Evolutionary conservation across 92 coral and sea anemone genomes (phyloP).

Genomic region (Actinernus sp.): DNA sequence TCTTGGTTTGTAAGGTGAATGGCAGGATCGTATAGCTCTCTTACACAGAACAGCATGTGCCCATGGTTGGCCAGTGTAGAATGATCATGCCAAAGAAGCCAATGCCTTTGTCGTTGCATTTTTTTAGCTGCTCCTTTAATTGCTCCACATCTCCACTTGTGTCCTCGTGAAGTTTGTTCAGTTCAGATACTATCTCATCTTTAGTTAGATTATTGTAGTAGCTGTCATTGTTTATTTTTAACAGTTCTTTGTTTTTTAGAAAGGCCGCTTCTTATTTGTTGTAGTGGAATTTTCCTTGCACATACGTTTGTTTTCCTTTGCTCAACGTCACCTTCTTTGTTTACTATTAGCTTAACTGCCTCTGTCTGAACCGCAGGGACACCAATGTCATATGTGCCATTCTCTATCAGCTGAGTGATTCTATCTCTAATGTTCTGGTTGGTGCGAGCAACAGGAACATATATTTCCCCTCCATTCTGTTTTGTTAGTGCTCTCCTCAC

Average conservation of each 20-base stretch:
- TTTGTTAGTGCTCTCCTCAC: constrained; percentile 9
- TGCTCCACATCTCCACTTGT: neutral
- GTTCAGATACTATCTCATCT: neutral
- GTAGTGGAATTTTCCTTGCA: constrained; percentile 18
- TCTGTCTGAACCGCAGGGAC: constrained; percentile 9
- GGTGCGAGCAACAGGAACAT: constrained; percentile 21
- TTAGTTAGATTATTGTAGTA: neutral
- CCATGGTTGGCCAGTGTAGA: constrained; percentile 22
- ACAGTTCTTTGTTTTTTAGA: neutral
- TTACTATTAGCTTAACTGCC: neutral
- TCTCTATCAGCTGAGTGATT: neutral
- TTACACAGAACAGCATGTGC: constrained; percentile 23
- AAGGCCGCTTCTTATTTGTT: constrained; percentile 8
- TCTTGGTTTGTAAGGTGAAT: constrained; percentile 10
- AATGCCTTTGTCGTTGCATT: neutral
- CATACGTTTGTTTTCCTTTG: constrained; percentile 4
- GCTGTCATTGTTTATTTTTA: constrained; percentile 1
- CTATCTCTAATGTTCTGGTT: constrained; percentile 10
- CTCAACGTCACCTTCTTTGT: constrained; percentile 20
- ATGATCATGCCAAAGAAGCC: constrained; percentile 41
- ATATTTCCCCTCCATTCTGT: constrained; percentile 36
- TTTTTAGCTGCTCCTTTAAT: constrained; percentile 6
- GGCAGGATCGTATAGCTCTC: constrained; percentile 39
- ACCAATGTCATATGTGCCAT: constrained; percentile 23
- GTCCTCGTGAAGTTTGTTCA: neutral